These are phyloP conservation scores for Bubo blakistoni DNA, from an alignment of 2,113 vertebrate genomes.

Conservation along the genomic window DNA sequence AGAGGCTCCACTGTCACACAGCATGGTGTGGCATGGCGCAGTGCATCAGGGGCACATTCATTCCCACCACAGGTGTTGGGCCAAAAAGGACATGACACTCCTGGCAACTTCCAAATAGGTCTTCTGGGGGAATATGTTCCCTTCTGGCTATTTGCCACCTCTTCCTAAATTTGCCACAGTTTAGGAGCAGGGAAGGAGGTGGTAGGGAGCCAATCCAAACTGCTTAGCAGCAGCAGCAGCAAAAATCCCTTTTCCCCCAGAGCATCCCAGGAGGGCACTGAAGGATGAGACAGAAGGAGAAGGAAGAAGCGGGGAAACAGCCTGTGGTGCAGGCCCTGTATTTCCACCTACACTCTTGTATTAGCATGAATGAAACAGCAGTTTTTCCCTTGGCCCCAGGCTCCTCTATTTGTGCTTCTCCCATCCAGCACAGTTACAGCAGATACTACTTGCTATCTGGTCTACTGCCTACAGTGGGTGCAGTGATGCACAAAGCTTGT, in stretches of 20 bases:
- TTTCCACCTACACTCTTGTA: neutral
- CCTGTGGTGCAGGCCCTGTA: neutral
- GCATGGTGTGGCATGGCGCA: neutral
- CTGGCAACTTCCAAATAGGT: neutral
- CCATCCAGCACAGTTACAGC: neutral
- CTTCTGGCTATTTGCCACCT: neutral
- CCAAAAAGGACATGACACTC: neutral
- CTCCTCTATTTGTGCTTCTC: neutral
- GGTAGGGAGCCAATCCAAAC: neutral
- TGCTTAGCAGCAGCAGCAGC: neutral
- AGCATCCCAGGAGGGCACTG: neutral
- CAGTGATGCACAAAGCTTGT: neutral
- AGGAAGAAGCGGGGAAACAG: neutral
- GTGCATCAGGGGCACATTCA: rapidly evolving
- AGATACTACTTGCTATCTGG: neutral
- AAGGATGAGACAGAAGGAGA: neutral
- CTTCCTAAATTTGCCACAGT: neutral
- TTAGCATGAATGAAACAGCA: neutral
- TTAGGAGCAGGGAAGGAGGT: neutral
- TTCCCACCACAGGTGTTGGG: neutral
- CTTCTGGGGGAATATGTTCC: neutral
- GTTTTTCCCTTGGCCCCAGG: neutral
- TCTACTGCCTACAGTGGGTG: neutral
- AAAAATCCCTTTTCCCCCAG: neutral
- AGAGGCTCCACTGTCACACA: too few relatives aligned